Evolutionary conservation across 2,888 invertebrate species (phyloP).

Genomic region (Microplitis deprimator): DNA sequence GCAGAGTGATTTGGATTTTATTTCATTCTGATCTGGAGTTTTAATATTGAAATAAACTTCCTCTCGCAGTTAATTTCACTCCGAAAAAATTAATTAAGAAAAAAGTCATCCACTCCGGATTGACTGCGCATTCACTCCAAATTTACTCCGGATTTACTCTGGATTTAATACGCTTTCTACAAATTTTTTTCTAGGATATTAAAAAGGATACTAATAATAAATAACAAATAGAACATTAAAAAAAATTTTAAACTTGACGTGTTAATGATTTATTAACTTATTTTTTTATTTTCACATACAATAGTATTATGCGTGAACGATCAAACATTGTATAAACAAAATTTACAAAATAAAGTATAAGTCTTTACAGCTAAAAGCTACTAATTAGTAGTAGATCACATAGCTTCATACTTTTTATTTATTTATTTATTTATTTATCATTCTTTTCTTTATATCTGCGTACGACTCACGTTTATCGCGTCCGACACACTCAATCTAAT

Average conservation of each 20-base stretch:
- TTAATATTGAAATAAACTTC: no score
- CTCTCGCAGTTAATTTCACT: no score
- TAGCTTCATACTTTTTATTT: slow-evolving; percentile 67
- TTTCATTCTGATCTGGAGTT: no score
- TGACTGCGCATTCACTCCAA: no score
- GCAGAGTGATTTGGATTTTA: no score
- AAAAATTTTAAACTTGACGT: slow-evolving; percentile 64
- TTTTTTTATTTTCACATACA: slow-evolving; percentile 70
- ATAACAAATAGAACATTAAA: not conserved
- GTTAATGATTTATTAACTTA: slow-evolving; percentile 72
- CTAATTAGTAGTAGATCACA: slow-evolving; percentile 69
- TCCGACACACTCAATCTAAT: slow-evolving; percentile 35
- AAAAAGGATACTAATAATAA: not conserved
- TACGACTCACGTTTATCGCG: slow-evolving; percentile 18
- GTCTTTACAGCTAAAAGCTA: slow-evolving; percentile 72
- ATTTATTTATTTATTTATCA: slow-evolving; percentile 52
- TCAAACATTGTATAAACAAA: slow-evolving; percentile 72
- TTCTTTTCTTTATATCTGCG: slow-evolving; percentile 45
- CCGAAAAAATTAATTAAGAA: no score
- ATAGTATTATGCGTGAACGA: slow-evolving; percentile 71
- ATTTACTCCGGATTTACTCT: no score
- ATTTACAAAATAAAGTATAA: slow-evolving; percentile 72
- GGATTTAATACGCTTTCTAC: no score
- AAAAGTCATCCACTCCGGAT: no score
- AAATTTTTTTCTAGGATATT: not conserved